A percentile compares a stretch with the other conserved stretches of the same genome.
Conservation (phyloP, 2,113 vertebrate species). For the Penelope pileata region DNA sequence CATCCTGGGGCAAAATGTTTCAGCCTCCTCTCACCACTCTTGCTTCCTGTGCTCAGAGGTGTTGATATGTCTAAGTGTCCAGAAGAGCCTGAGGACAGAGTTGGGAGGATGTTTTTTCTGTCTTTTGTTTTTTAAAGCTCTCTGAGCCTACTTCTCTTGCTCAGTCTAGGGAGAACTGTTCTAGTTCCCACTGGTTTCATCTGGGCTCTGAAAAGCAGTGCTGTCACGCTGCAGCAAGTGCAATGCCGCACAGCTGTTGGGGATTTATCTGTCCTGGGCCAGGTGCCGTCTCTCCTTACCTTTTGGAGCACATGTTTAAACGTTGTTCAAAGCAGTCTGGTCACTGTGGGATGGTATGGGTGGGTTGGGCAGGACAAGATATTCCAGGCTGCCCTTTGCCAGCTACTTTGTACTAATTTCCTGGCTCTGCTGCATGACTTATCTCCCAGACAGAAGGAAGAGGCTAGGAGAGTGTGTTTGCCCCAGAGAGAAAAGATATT, state of each 20-base stretch:
- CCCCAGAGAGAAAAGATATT: not conserved
- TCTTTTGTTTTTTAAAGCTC: not conserved
- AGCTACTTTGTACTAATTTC: not conserved
- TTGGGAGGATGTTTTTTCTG: not conserved
- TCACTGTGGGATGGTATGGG: not conserved
- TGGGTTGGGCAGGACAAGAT: not conserved
- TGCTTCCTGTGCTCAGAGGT: not conserved
- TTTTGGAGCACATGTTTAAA: not conserved
- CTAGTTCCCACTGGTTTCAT: not conserved
- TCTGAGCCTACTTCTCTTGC: not conserved
- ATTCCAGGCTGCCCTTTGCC: not conserved
- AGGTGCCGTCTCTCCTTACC: not conserved
- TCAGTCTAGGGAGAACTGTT: not conserved
- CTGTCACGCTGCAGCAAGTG: not conserved
- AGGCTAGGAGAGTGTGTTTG: not conserved
- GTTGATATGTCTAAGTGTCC: slow-evolving; percentile 10
- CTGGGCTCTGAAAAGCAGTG: not conserved
- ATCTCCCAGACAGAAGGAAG: not conserved
- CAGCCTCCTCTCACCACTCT: not conserved
- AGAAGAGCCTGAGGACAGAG: slow-evolving; percentile 15
- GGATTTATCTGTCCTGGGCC: not conserved
- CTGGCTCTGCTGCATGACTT: not conserved
- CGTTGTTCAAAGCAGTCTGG: not conserved
- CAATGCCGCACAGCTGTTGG: not conserved
- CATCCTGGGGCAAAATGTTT: not conserved